Percentiles rank a stretch among this genome's conserved stretches.
These are phyloP conservation scores for Suricata suricatta DNA, from an alignment of 2,113 vertebrate species.

Conservation along the genomic window DNA sequence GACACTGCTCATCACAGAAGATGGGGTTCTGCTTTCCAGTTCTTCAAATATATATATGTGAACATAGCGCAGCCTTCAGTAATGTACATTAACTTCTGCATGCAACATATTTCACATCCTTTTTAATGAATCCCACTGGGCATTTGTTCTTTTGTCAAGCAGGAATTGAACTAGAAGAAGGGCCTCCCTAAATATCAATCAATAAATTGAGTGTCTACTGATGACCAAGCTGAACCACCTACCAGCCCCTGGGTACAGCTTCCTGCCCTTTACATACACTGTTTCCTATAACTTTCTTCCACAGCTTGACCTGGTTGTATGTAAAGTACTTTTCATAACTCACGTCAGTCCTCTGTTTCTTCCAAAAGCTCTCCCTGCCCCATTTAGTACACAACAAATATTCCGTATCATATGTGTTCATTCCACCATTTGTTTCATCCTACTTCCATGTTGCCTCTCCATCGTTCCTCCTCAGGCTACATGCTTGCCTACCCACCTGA, in stretches of 20 bases:
- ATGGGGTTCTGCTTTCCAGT: slow-evolving; percentile 38
- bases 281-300: background rate
- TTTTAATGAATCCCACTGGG: slow-evolving; percentile 66
- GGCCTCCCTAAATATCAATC: slow-evolving; percentile 19
- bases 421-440: background rate
- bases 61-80: background rate
- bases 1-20: background rate
- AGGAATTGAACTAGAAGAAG: slow-evolving; percentile 37
- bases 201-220: slow-evolving; percentile 8
- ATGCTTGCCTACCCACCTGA: background rate
- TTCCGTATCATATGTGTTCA: background rate
- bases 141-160: slow-evolving; percentile 59
- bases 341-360: background rate
- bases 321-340: background rate
- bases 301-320: background rate
- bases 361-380: background rate
- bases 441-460: background rate
- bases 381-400: background rate
- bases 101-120: slow-evolving; percentile 52
- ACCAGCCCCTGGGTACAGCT: background rate
- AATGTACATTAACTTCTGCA: slow-evolving; percentile 1
- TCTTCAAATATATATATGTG: background rate
- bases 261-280: background rate
- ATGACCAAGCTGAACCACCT: background rate
- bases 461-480: background rate